Conservation (phyloP, 1,140 invertebrate species). For the Cydia amplana region DNA sequence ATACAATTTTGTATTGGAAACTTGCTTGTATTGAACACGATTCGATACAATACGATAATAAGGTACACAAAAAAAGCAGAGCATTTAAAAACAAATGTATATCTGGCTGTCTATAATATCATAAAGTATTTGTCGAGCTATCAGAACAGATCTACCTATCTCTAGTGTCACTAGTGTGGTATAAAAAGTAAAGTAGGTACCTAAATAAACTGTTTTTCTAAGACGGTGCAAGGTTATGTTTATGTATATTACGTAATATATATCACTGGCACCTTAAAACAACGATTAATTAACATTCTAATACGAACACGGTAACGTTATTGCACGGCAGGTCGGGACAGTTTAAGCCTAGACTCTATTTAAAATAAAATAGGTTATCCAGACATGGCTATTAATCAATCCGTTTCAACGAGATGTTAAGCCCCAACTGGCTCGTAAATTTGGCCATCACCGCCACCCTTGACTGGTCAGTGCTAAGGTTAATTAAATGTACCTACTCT, state of each 20-base stretch:
- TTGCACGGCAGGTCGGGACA: background rate
- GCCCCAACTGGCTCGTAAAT: slow-evolving; percentile 27
- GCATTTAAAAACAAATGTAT: too few relatives aligned
- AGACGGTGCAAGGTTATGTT: too few relatives aligned
- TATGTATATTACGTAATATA: background rate
- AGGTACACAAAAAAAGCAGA: too few relatives aligned
- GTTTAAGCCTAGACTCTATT: slow-evolving; percentile 20
- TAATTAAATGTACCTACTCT: background rate
- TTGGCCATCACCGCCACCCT: slow-evolving; percentile 17
- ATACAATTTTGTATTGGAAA: too few relatives aligned
- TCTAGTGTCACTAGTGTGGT: too few relatives aligned
- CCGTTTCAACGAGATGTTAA: slow-evolving; percentile 31
- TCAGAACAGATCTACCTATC: too few relatives aligned
- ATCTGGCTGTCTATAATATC: too few relatives aligned
- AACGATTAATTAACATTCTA: background rate
- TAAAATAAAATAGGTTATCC: slow-evolving; percentile 32
- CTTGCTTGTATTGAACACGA: too few relatives aligned
- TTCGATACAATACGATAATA: too few relatives aligned
- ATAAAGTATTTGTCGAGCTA: too few relatives aligned
- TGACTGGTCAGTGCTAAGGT: background rate
- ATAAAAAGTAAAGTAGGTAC: too few relatives aligned
- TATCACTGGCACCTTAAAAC: background rate
- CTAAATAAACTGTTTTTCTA: too few relatives aligned
- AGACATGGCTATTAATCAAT: slow-evolving; percentile 22
- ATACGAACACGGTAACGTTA: background rate